Evolutionary conservation across 2,113 vertebrate genomes (phyloP).

Genomic region (Sialia sialis): DNA sequence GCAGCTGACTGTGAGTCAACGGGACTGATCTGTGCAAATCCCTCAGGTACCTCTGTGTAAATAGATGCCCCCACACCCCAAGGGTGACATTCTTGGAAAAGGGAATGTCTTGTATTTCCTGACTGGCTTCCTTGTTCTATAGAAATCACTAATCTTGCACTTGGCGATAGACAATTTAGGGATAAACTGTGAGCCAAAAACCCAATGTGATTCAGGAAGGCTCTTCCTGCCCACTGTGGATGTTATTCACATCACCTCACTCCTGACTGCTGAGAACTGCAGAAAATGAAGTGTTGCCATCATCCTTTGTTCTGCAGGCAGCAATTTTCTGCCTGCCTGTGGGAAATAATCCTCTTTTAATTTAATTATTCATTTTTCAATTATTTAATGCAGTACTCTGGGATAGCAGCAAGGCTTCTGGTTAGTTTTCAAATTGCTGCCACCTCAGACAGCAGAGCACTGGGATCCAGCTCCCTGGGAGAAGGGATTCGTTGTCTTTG

Average conservation of each 20-base stretch:
- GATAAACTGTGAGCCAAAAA: neutral
- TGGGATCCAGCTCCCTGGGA: neutral
- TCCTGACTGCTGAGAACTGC: conserved; percentile 32
- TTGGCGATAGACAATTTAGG: neutral
- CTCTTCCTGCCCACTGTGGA: neutral
- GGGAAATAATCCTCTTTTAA: conserved; percentile 63
- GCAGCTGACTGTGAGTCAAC: neutral
- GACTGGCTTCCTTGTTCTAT: neutral
- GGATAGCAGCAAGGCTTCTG: neutral
- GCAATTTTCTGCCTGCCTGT: conserved; percentile 50
- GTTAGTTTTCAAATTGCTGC: conserved; percentile 11
- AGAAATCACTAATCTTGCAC: neutral
- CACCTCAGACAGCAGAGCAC: neutral
- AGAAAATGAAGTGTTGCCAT: conserved; percentile 40
- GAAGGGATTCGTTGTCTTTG: neutral
- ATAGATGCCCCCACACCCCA: neutral
- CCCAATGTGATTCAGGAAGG: neutral
- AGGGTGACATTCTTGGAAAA: neutral
- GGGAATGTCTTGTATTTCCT: neutral
- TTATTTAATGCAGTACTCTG: conserved; percentile 34
- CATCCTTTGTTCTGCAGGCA: conserved; percentile 16
- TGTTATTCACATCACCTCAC: conserved; percentile 1
- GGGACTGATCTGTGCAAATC: neutral
- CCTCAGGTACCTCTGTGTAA: neutral
- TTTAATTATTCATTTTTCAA: conserved; percentile 64